Base-by-base conservation (phyloP, 2,113 vertebrate species). In the Crotophaga sulcirostris region DNA sequence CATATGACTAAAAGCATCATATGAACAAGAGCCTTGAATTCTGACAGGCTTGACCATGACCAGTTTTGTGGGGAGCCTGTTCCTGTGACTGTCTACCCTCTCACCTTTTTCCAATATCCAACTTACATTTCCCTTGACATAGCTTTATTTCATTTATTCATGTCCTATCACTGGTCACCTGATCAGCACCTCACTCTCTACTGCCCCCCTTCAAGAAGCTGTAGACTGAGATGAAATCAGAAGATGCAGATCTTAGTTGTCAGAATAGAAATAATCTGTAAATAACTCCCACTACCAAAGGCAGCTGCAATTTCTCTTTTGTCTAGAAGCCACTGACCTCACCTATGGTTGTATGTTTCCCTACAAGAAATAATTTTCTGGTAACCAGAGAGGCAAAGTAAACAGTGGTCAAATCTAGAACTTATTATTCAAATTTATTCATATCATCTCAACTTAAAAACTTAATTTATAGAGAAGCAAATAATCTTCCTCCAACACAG, bases 1-100 rank as follows among this genome's bases (percentile, higher is more conserved):
- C 6, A 19, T n/a, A 47, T 1, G 5, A 58, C 11, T 34, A 44
- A 6, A 3, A 69, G 9, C 0, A 0, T 25, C 2, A n/a, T n/a
- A n/a, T n/a, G n/a, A n/a, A n/a, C n/a, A n/a, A n/a, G n/a, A n/a
- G n/a, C n/a, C n/a, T n/a, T n/a, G n/a, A 63, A 31, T 34, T 47
- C 56, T 44, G 34, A 31, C 5, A 59, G 11, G 21, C 14, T 55
- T 45, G 36, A 16, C 23, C 6, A 1, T 24, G 47, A 55, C 10
- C 2, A 3, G 10, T 72, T 73, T 29, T 21, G 1, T 0, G 19
- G 3, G 29, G 4, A 83, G 11, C 38, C 44, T 52, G 20, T 55
- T 40, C 14, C 47, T 42, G 23, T 40, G 76, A 59, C 33, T 1
- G 0, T 15, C 19, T 0, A 5, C 7, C 7, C 11, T 51, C 20